Base-by-base conservation (phyloP, 2,888 invertebrate genomes). In the Xestia xanthographa region DNA sequence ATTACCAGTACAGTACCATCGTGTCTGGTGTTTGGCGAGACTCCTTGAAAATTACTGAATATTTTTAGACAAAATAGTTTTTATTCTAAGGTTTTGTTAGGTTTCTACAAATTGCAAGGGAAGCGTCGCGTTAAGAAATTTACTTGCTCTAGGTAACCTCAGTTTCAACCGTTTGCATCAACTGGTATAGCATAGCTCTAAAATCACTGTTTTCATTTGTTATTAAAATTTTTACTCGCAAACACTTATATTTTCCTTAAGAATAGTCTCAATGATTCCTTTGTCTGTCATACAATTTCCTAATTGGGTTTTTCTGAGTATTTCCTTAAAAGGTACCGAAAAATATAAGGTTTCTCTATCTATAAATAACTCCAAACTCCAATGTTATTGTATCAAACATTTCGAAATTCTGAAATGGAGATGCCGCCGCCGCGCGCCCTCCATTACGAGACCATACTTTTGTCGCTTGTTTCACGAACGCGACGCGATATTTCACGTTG, bases 341-440 rank as follows among this genome's bases (percentile, higher is more conserved):
- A 4, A 50, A 22, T 53, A 43, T 8, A 14, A 65, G 4, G 8
- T 43, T 17, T 34, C 9, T 17, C 12, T 41, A 8, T 62, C 8
- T 14, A 53, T 26, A 56, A 70, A 60, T 66, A 53, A 66, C 45
- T 66, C 22, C 5, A 56, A 77, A 53, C 60, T 72, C 29, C 8
- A 70, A 75, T 70, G 20, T 34, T 70, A 58, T 78, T 68, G 58
- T 60, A 82, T 38, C 50, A 66, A 72, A 66, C n/a, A 77, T 62
- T 72, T 58, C 14, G 34, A 74, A 66, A 70, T 74, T 48, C 60
- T 66, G 38, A 69, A 83, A 73, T 41, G 22, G 38, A 66, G 29
- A 68, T 41, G 8, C 41, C 72, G 26, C n/a, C 29, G 17, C 22
- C 17, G 14, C 43, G 43, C 60, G 26, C 34, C 26, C 34, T 66